Conservation (phyloP, 2,797 vertebrate genomes). For the Acipenser ruthenus region DNA sequence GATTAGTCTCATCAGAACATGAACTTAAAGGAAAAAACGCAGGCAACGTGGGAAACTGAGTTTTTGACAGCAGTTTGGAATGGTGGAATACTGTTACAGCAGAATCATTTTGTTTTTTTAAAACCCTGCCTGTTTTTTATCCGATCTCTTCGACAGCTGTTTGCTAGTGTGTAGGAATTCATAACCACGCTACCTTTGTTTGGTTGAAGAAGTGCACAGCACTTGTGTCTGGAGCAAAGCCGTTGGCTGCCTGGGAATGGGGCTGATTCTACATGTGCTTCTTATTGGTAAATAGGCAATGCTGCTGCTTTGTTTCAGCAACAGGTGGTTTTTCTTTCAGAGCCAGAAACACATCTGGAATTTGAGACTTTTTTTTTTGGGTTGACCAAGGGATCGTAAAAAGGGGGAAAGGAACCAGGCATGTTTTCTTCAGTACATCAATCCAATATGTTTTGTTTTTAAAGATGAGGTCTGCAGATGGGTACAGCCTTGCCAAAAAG, state of each 20-base stretch:
- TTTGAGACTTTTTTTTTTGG: background rate
- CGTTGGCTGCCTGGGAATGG: background rate
- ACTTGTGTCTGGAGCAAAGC: background rate
- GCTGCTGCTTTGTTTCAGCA: slow-evolving; percentile 1
- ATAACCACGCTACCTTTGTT: background rate
- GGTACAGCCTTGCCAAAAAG: too few relatives aligned
- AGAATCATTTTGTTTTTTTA: too few relatives aligned
- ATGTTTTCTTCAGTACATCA: background rate
- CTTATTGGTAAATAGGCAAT: slow-evolving; percentile 6
- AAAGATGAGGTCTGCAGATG: too few relatives aligned
- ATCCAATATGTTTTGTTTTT: background rate
- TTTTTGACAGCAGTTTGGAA: too few relatives aligned
- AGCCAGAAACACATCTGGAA: slow-evolving; percentile 7
- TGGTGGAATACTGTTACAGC: too few relatives aligned
- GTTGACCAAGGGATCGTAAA: background rate
- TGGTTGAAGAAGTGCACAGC: background rate
- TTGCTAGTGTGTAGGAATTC: too few relatives aligned
- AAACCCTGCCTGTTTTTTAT: too few relatives aligned
- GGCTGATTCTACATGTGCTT: slow-evolving; percentile 9
- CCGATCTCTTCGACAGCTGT: too few relatives aligned
- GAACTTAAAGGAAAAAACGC: too few relatives aligned
- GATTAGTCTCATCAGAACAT: too few relatives aligned
- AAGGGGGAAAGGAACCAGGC: background rate
- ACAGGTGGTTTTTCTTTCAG: slow-evolving; percentile 5
- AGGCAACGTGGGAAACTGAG: too few relatives aligned